Evolutionary conservation across 2,797 vertebrate genomes (phyloP).

Genomic region (Malacoraja senta): DNA sequence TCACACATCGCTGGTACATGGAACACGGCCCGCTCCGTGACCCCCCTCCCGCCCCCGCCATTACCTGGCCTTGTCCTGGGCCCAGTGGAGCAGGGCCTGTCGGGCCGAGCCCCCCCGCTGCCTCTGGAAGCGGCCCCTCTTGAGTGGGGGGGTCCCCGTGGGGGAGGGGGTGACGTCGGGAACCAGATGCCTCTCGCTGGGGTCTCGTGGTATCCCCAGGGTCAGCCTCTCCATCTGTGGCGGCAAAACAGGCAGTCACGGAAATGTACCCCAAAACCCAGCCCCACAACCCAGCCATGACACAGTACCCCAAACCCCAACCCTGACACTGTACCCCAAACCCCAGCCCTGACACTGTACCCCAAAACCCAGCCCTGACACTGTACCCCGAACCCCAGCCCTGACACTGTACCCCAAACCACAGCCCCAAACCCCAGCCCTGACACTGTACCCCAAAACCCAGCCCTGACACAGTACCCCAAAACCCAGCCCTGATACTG

Average conservation of each 20-base stretch:
- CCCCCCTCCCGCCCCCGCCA: slow-evolving; percentile 40
- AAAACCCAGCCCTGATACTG: too few relatives aligned
- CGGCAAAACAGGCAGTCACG: not conserved
- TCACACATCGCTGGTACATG: too few relatives aligned
- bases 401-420: not conserved
- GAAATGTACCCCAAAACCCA: too few relatives aligned
- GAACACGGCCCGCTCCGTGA: too few relatives aligned
- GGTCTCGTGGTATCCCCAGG: slow-evolving; percentile 65
- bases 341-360: too few relatives aligned
- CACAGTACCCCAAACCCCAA: too few relatives aligned
- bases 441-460: too few relatives aligned
- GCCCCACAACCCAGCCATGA: too few relatives aligned
- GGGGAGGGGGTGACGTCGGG: slow-evolving; percentile 63
- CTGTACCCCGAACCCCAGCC: not conserved
- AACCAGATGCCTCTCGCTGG: slow-evolving; percentile 65
- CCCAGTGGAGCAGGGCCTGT: slow-evolving; percentile 85
- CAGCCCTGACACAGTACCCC: too few relatives aligned
- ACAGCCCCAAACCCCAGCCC: too few relatives aligned
- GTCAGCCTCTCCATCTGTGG: slow-evolving; percentile 82
- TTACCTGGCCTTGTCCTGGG: slow-evolving; percentile 75
- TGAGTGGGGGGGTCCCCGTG: slow-evolving; percentile 61
- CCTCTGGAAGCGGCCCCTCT: slow-evolving; percentile 61
- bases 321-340: too few relatives aligned
- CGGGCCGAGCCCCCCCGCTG: slow-evolving; percentile 81
- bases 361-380: too few relatives aligned